These are phyloP conservation scores for Promerops cafer DNA, from an alignment of 2,113 vertebrate species.

Conservation along the genomic window DNA sequence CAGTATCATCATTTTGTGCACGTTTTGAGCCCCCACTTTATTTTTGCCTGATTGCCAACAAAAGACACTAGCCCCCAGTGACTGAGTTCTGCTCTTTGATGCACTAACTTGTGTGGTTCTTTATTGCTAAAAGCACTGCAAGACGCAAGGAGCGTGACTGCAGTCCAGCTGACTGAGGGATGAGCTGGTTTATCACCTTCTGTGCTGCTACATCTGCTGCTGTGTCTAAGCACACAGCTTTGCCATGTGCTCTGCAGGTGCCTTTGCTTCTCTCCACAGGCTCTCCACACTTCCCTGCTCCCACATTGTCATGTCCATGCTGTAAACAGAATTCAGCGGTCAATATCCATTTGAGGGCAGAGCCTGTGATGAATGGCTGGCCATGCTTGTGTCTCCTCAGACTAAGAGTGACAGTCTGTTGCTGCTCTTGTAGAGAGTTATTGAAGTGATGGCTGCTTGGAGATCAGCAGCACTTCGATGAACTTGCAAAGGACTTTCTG, in stretches of 20 bases:
- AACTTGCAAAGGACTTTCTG: neutral
- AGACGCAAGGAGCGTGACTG: neutral
- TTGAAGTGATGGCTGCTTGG: neutral
- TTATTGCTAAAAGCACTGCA: neutral
- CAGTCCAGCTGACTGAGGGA: neutral
- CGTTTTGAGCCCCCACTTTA: neutral
- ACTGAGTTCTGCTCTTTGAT: neutral
- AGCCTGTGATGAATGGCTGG: fast-evolving
- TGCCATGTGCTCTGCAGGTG: neutral
- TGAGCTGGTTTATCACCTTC: neutral
- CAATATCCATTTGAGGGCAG: neutral
- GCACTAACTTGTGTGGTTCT: neutral
- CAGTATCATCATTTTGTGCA: neutral
- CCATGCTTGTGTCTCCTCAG: neutral
- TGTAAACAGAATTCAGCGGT: neutral
- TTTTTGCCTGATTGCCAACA: neutral
- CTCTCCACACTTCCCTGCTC: neutral
- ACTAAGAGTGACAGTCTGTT: too few relatives aligned
- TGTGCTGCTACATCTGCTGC: neutral
- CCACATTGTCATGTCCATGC: neutral
- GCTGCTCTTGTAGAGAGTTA: neutral
- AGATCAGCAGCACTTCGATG: neutral
- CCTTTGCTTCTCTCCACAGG: neutral
- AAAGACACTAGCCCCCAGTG: neutral
- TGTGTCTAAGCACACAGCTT: neutral